phyloP scores from a whole-genome alignment of 2,797 vertebrate genomes.

The Alcedo quadribrachys region DNA sequence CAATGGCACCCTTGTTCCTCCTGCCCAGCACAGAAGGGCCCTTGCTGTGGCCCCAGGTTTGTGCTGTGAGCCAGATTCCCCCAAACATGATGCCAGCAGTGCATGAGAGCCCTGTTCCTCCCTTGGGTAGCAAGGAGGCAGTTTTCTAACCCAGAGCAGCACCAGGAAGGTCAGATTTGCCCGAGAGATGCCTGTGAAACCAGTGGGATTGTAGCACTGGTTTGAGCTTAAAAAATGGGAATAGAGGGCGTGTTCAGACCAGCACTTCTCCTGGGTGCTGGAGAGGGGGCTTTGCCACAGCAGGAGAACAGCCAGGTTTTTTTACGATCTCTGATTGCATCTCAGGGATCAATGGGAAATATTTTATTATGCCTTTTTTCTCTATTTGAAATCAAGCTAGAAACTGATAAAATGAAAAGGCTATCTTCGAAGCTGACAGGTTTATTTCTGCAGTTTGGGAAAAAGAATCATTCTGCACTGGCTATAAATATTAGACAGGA shows the following conservation, averaged over 20 bases:
- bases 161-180: not conserved
- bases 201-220: fast-evolving
- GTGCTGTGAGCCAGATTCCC: not conserved
- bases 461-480: conserved; percentile 15
- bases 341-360: conserved; percentile 35
- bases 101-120: not conserved
- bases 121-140: not conserved
- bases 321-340: not conserved
- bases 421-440: conserved; percentile 55
- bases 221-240: not conserved
- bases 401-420: conserved; percentile 44
- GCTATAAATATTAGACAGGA: conserved; percentile 64
- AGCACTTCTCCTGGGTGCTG: fast-evolving
- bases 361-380: conserved; percentile 46
- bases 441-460: conserved; percentile 61
- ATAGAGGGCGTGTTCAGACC: fast-evolving
- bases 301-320: not conserved
- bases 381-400: conserved; percentile 49
- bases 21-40: fast-evolving
- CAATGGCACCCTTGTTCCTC: not conserved
- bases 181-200: not conserved
- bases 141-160: not conserved
- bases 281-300: fast-evolving
- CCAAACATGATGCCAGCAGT: fast-evolving
- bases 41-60: fast-evolving